Conservation (phyloP, 2,113 vertebrate genomes). For the Pristiophorus japonicus region DNA sequence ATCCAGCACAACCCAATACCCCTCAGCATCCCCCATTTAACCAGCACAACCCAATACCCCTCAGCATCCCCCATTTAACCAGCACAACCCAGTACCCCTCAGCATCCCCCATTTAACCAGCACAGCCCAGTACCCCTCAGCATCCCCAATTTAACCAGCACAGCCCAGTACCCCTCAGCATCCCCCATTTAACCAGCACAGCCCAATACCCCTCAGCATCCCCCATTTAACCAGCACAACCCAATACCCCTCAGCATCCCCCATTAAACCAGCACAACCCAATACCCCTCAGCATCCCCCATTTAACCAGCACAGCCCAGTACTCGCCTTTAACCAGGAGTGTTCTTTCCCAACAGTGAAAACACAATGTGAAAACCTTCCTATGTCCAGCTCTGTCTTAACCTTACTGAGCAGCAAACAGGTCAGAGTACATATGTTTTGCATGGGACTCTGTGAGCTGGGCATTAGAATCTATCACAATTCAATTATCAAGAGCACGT, state of each 20-base stretch:
- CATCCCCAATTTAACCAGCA: no score
- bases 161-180: not conserved
- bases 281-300: not conserved
- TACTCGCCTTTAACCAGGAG: not conserved
- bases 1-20: not conserved
- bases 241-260: not conserved
- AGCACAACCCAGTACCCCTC: not conserved
- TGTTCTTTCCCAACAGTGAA: not conserved
- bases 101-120: not conserved
- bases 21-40: not conserved
- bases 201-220: not conserved
- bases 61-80: not conserved
- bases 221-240: not conserved
- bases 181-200: no score
- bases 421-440: not conserved
- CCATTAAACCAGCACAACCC: not conserved
- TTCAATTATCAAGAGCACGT: not conserved
- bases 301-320: not conserved
- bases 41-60: not conserved
- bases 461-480: not conserved
- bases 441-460: not conserved
- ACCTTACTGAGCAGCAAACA: not conserved
- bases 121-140: not conserved
- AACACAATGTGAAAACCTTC: not conserved
- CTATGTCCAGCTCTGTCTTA: no score